Evolutionary conservation across 1,140 invertebrate species (phyloP).

Genomic region (Daktulosphaira vitifoliae): DNA sequence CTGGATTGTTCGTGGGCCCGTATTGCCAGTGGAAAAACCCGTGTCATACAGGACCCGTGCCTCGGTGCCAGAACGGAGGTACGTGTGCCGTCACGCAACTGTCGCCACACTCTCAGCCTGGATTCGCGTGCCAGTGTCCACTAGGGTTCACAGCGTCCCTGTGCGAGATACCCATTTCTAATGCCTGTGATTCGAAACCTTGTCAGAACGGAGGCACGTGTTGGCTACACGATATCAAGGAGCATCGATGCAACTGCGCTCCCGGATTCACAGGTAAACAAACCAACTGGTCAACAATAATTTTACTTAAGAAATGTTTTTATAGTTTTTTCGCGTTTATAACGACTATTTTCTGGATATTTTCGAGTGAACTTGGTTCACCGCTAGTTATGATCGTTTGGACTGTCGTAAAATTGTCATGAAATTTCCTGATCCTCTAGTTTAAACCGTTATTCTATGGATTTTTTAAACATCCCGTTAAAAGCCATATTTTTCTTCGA

Average conservation of each 20-base stretch:
- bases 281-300: slow-evolving; percentile 36
- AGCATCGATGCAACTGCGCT: slow-evolving; percentile 74
- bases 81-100: slow-evolving; percentile 67
- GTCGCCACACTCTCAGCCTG: slow-evolving; percentile 56
- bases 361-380: too few species aligned
- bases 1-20: slow-evolving; percentile 79
- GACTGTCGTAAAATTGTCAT: too few species aligned
- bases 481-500: too few species aligned
- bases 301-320: too few species aligned
- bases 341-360: too few species aligned
- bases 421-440: too few species aligned
- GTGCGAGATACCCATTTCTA: slow-evolving; percentile 82
- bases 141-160: slow-evolving; percentile 84
- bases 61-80: slow-evolving; percentile 84
- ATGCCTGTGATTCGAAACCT: slow-evolving; percentile 80
- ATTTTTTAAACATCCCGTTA: too few species aligned
- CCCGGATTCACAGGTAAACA: slow-evolving; percentile 70
- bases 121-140: slow-evolving; percentile 77
- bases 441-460: too few species aligned
- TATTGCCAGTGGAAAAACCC: slow-evolving; percentile 90
- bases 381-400: too few species aligned
- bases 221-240: slow-evolving; percentile 61
- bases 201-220: slow-evolving; percentile 81
- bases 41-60: slow-evolving; percentile 69
- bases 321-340: too few species aligned